These are phyloP conservation scores for Tupaia chinensis DNA, from an alignment of 2,113 vertebrate species.

Conservation along the genomic window DNA sequence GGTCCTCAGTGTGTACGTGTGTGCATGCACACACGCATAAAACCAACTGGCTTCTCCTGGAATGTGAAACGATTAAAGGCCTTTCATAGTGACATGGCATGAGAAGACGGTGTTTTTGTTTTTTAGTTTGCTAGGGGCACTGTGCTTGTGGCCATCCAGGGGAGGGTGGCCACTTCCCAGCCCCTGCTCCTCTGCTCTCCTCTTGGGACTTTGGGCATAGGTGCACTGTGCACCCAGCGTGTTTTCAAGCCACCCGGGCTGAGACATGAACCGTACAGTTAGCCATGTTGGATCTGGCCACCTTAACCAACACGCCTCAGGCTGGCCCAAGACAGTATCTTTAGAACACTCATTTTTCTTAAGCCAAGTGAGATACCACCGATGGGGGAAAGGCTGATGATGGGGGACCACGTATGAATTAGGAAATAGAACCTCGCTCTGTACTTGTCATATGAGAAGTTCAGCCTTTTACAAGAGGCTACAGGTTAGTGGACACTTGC, in stretches of 20 bases:
- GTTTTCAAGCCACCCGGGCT: too few species aligned
- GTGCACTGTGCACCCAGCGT: too few species aligned
- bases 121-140: too few species aligned
- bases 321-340: neutral
- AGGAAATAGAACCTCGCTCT: neutral
- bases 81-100: neutral
- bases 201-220: too few species aligned
- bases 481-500: slow-evolving; percentile 10
- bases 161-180: too few species aligned
- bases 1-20: neutral
- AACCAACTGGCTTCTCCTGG: neutral
- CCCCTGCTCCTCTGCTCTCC: too few species aligned
- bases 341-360: neutral
- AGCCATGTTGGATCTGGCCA: too few species aligned
- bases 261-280: too few species aligned
- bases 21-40: neutral
- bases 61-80: neutral
- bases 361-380: neutral
- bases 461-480: slow-evolving; percentile 28
- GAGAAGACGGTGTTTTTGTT: neutral
- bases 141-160: too few species aligned
- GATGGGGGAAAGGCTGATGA: neutral
- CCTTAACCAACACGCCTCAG: too few species aligned
- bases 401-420: neutral
- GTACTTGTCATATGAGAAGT: slow-evolving; percentile 39